Percentiles rank a stretch among this genome's conserved stretches.
Conservation (phyloP, 2,113 vertebrate genomes). For the Cyrtonyx montezumae region DNA sequence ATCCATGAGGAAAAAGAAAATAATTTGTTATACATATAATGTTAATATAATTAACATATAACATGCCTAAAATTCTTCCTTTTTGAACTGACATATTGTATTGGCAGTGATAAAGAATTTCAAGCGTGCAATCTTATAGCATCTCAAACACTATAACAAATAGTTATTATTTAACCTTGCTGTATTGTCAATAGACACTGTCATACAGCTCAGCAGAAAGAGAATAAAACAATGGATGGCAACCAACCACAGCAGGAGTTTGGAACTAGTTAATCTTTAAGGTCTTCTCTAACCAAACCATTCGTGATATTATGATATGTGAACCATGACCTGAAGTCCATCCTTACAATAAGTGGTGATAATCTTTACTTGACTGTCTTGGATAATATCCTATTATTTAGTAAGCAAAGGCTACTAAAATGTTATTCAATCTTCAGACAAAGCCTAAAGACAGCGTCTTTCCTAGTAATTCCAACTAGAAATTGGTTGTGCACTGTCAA, state of each 20-base stretch:
- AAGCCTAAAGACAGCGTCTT: not conserved
- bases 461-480: not conserved
- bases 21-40: not conserved
- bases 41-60: not conserved
- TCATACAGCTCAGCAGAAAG: not conserved
- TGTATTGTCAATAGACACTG: not conserved
- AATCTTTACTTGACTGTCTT: not conserved
- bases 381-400: not conserved
- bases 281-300: not conserved
- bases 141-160: not conserved
- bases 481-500: not conserved
- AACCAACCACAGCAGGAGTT: not conserved
- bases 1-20: not conserved
- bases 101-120: not conserved
- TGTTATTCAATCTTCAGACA: not conserved
- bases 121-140: too few relatives aligned
- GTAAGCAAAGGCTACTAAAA: not conserved
- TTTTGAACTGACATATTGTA: fast-evolving
- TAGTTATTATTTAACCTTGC: not conserved
- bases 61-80: not conserved
- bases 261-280: not conserved
- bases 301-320: not conserved
- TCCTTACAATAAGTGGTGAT: not conserved
- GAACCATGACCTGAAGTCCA: not conserved
- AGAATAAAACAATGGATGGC: not conserved